These are phyloP conservation scores for Ifrita kowaldi DNA, from an alignment of 2,113 vertebrate species.

Conservation along the genomic window DNA sequence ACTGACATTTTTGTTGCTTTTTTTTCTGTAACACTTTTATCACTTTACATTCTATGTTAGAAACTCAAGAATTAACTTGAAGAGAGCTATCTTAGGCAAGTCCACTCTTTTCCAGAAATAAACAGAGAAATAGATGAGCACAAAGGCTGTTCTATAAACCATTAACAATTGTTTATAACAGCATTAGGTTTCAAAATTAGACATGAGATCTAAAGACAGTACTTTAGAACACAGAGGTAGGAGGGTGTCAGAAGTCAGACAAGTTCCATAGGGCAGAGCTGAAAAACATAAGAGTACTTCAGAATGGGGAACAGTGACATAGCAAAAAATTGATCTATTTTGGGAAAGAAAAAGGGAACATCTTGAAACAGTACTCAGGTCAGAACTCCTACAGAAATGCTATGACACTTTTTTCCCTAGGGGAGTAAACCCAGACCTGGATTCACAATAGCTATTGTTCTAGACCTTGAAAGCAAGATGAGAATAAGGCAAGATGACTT, in stretches of 20 bases:
- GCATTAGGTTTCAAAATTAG: not conserved
- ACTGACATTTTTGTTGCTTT: not conserved
- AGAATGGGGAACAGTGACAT: not conserved
- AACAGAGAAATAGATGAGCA: not conserved
- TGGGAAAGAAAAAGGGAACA: not conserved
- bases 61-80: constrained; percentile 1
- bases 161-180: not conserved
- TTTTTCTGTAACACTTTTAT: not conserved
- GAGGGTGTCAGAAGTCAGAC: not conserved
- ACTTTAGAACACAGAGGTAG: not conserved
- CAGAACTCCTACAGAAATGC: not conserved
- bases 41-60: not conserved
- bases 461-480: not conserved
- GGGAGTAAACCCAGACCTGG: not conserved
- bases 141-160: not conserved
- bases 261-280: not conserved
- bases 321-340: not conserved
- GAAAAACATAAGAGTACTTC: not conserved
- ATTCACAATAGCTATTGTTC: not conserved
- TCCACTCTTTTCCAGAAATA: not conserved
- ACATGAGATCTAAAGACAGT: not conserved
- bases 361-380: not conserved
- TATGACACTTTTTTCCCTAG: not conserved
- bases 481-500: not conserved
- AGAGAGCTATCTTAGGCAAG: not conserved